Base-by-base conservation (phyloP, 2,888 invertebrate genomes). In the Crioceris asparagi region DNA sequence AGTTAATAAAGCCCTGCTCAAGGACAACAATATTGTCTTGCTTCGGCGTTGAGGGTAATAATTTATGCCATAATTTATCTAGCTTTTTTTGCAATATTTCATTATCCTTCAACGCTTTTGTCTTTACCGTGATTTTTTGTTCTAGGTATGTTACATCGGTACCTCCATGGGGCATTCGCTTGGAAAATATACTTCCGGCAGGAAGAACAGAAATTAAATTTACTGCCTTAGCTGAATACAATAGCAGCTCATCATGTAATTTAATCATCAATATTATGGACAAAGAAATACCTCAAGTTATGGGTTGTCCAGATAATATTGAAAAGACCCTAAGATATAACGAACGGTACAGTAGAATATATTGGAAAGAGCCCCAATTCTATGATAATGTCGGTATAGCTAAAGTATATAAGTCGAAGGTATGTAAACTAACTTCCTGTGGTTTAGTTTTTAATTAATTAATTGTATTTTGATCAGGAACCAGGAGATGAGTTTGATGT, bases 361-460 rank as follows among this genome's bases (percentile, higher is more conserved):
- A 67, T 45, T 81, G 80, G 80, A 68, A 69, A 27, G 79, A 80
- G 49, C 79, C 81, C 1, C 60, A 65, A 27, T 79, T 80, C 50
- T 64, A 62, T 17, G 74, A 74, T 55, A 74, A 74, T 50, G 70
- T 71, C 25, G 68, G 64, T 34, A 60, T 77, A 16, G 67, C 68
- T 37, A 66, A 66, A 37, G 62, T 75, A 29, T 75, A 72, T 54
- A 76, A 75, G 53, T 74, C 77, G 5, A 70, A 72, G 59, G 75
- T 75, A 50, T 64, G 66, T 38, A 17, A 21, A 15, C 27, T 29
- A 35, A 11, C 11, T 10, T 18, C 14, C 27, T 25, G 17, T 29
- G 8, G 15, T 10, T 15, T 12, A 15, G 11, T 17, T 8, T 5
- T n/a, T 8, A 3, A 3, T 17, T 35, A 23, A n/a, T 25, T 18